Percentiles rank a stretch among this genome's conserved stretches.
phyloP scores from a whole-genome alignment of 2,888 invertebrate species.

The Synergus itoensis region DNA sequence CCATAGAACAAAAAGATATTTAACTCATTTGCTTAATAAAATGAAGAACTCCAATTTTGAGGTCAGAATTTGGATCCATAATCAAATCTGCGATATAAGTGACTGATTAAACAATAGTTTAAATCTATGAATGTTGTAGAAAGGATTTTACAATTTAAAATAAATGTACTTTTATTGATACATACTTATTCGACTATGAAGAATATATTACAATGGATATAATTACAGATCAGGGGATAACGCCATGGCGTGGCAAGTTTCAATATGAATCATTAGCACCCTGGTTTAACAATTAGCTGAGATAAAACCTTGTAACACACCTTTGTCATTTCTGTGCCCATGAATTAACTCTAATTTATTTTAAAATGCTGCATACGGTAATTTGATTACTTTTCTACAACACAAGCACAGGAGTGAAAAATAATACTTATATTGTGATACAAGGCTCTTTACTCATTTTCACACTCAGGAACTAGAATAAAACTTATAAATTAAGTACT shows the following conservation, averaged over 20 bases:
- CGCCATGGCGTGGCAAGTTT: conserved; percentile 46
- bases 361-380: background rate
- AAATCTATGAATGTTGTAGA: background rate
- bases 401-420: background rate
- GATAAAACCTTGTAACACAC: conserved; percentile 8
- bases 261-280: conserved; percentile 47
- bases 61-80: too few relatives aligned
- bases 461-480: conserved; percentile 37
- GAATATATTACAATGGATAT: conserved; percentile 52
- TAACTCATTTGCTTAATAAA: too few relatives aligned
- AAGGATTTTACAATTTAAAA: background rate
- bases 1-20: too few relatives aligned
- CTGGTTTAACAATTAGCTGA: conserved; percentile 29
- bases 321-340: background rate
- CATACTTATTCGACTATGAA: conserved; percentile 45
- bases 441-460: conserved; percentile 44
- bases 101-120: background rate
- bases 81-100: too few relatives aligned
- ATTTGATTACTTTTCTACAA: background rate
- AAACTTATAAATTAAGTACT: conserved; percentile 51
- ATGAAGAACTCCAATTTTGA: too few relatives aligned
- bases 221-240: conserved; percentile 45
- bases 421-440: conserved; percentile 38
- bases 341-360: background rate
- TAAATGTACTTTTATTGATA: conserved; percentile 47